phyloP scores from a whole-genome alignment of 35 echinoderm and acorn worm genomes.

The Heliocidaris erythrogramma region DNA sequence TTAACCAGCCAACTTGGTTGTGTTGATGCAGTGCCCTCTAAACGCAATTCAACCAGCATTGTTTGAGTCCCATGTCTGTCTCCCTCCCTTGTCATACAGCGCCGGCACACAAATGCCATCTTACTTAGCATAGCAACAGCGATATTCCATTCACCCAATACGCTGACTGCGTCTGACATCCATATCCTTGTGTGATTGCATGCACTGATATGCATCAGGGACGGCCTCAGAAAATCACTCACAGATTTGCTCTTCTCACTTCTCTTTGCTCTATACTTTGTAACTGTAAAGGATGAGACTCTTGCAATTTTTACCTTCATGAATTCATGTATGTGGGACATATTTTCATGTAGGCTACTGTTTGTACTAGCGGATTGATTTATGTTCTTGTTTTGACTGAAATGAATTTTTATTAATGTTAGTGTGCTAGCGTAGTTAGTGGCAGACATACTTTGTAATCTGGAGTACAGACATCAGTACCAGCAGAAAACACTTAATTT shows the following conservation, averaged over 20 bases:
- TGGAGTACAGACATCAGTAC: not conserved
- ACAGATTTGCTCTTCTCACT: not conserved
- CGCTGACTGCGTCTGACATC: constrained; percentile 28
- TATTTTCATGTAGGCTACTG: not conserved
- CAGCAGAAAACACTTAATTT: not conserved
- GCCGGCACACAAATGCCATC: not conserved
- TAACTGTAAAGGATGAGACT: too few species aligned
- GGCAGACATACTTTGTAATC: not conserved
- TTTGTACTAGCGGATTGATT: not conserved
- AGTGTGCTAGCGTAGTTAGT: not conserved
- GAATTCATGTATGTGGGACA: too few species aligned
- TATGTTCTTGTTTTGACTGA: not conserved
- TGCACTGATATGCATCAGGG: constrained; percentile 13
- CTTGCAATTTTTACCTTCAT: too few species aligned
- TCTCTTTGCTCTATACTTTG: not conserved
- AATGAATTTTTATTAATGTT: not conserved
- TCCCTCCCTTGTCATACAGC: not conserved
- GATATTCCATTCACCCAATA: constrained; percentile 43
- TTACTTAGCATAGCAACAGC: constrained; percentile 28
- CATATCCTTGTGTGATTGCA: constrained; percentile 29
- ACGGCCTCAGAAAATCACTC: constrained; percentile 9
- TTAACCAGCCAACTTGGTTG: not conserved
- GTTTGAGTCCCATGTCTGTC: not conserved
- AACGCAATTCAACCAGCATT: not conserved
- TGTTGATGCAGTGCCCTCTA: not conserved